Percentiles rank a stretch among this genome's conserved stretches.
Evolutionary conservation across 1,140 invertebrate genomes (phyloP).

Genomic region (Atta cephalotes): DNA sequence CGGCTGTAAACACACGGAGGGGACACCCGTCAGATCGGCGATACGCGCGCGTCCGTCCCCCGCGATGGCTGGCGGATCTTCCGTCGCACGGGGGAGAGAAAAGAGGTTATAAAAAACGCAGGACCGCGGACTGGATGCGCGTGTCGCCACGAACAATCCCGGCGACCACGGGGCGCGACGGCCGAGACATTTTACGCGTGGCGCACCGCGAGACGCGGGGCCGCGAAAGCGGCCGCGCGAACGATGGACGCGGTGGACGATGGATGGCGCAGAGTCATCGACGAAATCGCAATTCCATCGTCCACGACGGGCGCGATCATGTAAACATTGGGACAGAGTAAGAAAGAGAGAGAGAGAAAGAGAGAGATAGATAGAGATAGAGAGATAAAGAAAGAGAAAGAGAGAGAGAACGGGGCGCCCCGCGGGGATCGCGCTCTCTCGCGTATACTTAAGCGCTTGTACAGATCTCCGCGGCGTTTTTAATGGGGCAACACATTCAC

Average conservation of each 20-base stretch:
- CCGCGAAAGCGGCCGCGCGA: not conserved
- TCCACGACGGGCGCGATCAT: conserved; percentile 75
- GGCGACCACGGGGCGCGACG: conserved; percentile 29
- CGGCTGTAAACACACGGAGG: conserved; percentile 6
- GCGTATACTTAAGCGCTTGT: conserved; percentile 1
- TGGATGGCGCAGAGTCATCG: not conserved
- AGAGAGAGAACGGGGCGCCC: conserved; percentile 33
- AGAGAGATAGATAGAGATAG: not conserved
- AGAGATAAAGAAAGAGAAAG: not conserved
- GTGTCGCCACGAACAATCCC: conserved; percentile 1
- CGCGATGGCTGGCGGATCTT: not conserved
- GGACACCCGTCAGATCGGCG: not conserved
- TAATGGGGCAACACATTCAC: conserved; percentile 29
- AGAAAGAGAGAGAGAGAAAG: conserved; percentile 10
- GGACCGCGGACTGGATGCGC: conserved; percentile 49
- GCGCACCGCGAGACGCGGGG: not conserved
- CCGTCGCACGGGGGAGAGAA: conserved; percentile 55
- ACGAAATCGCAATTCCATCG: conserved; percentile 40
- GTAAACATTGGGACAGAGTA: conserved; percentile 84
- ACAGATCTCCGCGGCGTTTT: conserved; percentile 24
- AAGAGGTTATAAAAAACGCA: conserved; percentile 78
- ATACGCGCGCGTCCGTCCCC: conserved; percentile 59
- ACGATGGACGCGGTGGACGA: not conserved
- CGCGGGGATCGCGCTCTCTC: conserved; percentile 25
- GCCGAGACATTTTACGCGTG: not conserved